phyloP scores from a whole-genome alignment of 2,113 vertebrate species.

The Sylvia atricapilla region DNA sequence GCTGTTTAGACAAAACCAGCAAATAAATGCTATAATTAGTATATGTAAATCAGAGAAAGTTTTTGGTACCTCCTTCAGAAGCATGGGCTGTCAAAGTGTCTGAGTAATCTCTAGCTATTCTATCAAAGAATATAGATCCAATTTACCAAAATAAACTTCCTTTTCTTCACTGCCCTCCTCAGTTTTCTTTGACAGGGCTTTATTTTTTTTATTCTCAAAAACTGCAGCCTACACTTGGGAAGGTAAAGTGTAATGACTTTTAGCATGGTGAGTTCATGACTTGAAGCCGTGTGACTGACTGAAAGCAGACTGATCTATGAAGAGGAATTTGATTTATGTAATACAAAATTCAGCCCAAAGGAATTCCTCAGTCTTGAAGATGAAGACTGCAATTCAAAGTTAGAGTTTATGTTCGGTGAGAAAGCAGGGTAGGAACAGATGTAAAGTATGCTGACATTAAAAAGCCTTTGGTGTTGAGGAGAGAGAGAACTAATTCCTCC shows the following conservation, averaged over 20 bases:
- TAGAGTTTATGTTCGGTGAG: neutral
- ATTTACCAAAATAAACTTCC: neutral
- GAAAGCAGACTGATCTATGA: neutral
- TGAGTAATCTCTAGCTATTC: neutral
- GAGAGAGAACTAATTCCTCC: neutral
- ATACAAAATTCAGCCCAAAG: neutral
- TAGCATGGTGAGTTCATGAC: neutral
- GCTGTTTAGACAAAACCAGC: neutral
- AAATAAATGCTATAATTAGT: neutral
- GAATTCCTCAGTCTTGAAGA: constrained; percentile 10
- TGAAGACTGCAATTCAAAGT: neutral
- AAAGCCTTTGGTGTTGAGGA: neutral
- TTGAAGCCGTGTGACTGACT: neutral
- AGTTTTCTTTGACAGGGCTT: neutral
- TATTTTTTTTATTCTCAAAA: neutral
- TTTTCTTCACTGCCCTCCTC: neutral
- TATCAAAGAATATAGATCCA: neutral
- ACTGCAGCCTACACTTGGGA: neutral
- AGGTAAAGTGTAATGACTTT: neutral
- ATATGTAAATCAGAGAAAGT: accelerated
- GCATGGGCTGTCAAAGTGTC: neutral
- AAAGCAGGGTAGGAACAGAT: neutral
- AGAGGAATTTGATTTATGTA: neutral
- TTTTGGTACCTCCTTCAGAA: neutral
- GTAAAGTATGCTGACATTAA: neutral